Percentiles rank a stretch among this genome's conserved stretches.
Evolutionary conservation across 37 sponge, comb jelly and placozoan species (phyloP).

Genomic region (Cliona cf. orientalis): DNA sequence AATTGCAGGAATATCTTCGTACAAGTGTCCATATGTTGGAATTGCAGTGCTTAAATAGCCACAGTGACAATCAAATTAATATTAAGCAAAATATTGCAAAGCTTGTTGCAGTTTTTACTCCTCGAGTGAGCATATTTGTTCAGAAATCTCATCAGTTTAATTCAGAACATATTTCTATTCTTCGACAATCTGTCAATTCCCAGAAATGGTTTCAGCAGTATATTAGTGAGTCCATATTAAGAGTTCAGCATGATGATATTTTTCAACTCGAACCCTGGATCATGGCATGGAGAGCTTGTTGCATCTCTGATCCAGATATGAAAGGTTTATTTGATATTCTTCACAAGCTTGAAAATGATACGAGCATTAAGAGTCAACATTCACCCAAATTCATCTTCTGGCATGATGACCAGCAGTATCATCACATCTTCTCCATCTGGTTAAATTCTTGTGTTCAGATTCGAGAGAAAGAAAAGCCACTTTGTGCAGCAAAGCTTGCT

Average conservation of each 20-base stretch:
- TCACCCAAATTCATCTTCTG: slow-evolving; percentile 19
- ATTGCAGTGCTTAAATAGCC: neutral
- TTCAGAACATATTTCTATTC: slow-evolving; percentile 6
- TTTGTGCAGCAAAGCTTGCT: slow-evolving; percentile 23
- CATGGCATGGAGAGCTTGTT: slow-evolving; percentile 38
- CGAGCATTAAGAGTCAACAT: neutral
- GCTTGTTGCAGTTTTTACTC: slow-evolving; percentile 24
- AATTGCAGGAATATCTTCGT: slow-evolving; percentile 14
- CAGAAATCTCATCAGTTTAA: slow-evolving; percentile 10
- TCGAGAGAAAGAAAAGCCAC: neutral
- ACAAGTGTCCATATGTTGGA: slow-evolving; percentile 4
- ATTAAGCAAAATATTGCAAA: neutral
- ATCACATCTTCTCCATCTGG: slow-evolving; percentile 49
- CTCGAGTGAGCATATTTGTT: slow-evolving; percentile 23
- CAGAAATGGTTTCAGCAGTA: neutral
- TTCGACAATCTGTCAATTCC: slow-evolving; percentile 4
- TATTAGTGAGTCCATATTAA: neutral
- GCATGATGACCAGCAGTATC: slow-evolving; percentile 15
- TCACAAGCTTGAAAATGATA: slow-evolving; percentile 3
- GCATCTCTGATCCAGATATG: neutral
- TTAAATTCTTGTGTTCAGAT: slow-evolving; percentile 38
- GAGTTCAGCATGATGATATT: neutral
- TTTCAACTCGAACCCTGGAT: slow-evolving; percentile 30
- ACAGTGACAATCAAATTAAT: neutral
- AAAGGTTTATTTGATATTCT: neutral